A percentile compares a stretch with the other conserved stretches of the same genome.
Conservation (phyloP, 2,888 invertebrate genomes). For the Trachelus tabidus region DNA sequence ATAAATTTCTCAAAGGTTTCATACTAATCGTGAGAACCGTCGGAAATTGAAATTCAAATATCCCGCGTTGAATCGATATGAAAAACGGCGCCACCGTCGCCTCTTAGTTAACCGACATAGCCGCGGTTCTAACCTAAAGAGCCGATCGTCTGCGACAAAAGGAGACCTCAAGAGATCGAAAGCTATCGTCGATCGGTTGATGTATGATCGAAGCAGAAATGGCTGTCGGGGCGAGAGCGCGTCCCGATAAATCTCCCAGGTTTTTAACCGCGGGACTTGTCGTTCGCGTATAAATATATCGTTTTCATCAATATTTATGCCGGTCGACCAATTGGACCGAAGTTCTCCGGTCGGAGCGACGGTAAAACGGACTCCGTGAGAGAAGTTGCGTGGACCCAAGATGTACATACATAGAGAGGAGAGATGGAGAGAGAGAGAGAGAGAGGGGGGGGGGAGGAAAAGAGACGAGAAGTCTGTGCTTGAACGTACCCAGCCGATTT, state of each 20-base stretch:
- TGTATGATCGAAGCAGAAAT: slow-evolving; percentile 59
- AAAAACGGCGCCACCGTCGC: no score
- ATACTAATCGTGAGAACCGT: not conserved
- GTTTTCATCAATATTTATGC: slow-evolving; percentile 61
- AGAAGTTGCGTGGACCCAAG: not conserved
- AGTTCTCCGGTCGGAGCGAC: slow-evolving; percentile 26
- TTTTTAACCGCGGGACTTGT: slow-evolving; percentile 52
- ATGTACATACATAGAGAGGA: not conserved
- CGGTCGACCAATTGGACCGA: slow-evolving; percentile 45
- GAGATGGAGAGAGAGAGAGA: not conserved
- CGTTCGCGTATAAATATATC: slow-evolving; percentile 58
- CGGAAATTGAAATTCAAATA: not conserved
- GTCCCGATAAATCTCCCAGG: slow-evolving; percentile 58
- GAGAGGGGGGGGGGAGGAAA: not conserved
- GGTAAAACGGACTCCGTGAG: not conserved
- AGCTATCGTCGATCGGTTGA: slow-evolving; percentile 39
- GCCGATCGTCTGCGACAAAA: not conserved
- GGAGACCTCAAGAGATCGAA: slow-evolving; percentile 15
- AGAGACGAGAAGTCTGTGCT: not conserved
- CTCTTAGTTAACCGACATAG: no score
- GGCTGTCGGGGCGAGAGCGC: slow-evolving; percentile 55
- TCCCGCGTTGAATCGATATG: not conserved
- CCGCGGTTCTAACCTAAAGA: not conserved
- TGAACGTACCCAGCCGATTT: not conserved
- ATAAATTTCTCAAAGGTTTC: not conserved